Evolutionary conservation across 2,797 vertebrate species (phyloP), one percentile per base, ranked within the genome.

Genomic region (Sus cebifrons): DNA sequence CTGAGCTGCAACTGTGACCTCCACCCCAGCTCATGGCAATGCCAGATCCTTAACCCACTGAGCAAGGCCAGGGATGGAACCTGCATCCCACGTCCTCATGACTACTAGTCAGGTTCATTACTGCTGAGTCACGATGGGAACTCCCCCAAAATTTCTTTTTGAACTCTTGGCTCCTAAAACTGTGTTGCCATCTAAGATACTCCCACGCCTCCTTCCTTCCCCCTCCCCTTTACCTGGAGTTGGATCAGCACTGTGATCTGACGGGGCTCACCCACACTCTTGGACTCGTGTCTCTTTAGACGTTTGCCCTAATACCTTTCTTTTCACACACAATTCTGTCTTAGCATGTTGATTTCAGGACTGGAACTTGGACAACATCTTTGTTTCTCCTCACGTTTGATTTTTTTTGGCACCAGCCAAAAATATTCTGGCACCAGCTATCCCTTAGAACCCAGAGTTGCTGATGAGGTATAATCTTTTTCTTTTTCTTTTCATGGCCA

Each of bases 391-490:
- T 68, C 32, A 60, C 11, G 65, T 71, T 89, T 32, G 23, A 77
- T 60, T 82, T 93, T 44, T 27, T 74, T 95, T 87, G 64, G 40
- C 49, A 77, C 21, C 15, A 49, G 44, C 44, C 44, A 10, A 49
- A 49, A 49, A 49, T 49, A 49, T 49, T 49, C 44, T 49, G 44
- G 44, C 44, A 6, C 2, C 21, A 36, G 74, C 0, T 58, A 79
- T 62, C 54, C n/a, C 44, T 86, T 67, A 86, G 79, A 44, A 56
- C 79, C 67, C 20, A 56, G 86, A 89, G 88, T 71, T 94, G 54
- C 71, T 65, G 81, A 71, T 32, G 40, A 91, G 32, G 32, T 54
- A 73, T 65, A 82, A 32, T n/a, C 52, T 10, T 49, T 49, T 49
- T 44, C 5, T 44, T 44, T 44, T 44, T 49, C 44, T 49, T 49